Conservation (phyloP, 2,797 vertebrate genomes). For the Loris lydekkerianus region DNA sequence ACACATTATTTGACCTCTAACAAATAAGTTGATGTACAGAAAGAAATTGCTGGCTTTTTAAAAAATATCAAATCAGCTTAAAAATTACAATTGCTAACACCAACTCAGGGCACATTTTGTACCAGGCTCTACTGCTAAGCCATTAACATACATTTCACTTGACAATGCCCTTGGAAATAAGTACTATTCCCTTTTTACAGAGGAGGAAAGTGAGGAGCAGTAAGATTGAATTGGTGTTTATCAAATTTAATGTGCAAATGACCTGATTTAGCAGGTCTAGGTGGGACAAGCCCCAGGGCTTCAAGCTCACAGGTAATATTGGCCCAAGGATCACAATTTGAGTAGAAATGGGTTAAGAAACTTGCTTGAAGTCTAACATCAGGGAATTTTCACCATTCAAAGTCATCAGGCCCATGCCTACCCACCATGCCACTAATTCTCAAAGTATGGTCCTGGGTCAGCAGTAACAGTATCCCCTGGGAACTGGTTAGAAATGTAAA, state of each 20-base stretch:
- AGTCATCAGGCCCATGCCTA: background rate
- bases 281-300: background rate
- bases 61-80: background rate
- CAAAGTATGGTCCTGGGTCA: background rate
- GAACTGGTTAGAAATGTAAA: background rate
- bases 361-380: background rate
- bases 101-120: background rate
- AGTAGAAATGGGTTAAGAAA: background rate
- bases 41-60: conserved; percentile 35
- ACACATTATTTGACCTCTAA: conserved; percentile 37
- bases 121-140: background rate
- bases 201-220: background rate
- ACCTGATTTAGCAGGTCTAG: background rate
- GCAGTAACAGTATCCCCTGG: background rate
- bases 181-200: conserved; percentile 17
- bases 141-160: background rate
- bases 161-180: background rate
- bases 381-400: background rate
- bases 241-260: conserved; percentile 26
- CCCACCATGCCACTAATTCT: background rate
- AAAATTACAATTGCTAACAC: background rate
- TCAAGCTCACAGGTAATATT: background rate
- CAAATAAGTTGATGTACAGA: background rate
- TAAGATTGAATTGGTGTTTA: background rate
- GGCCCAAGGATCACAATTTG: background rate